Evolutionary conservation across 2,888 invertebrate species (phyloP).

Genomic region (Gari tellinella): DNA sequence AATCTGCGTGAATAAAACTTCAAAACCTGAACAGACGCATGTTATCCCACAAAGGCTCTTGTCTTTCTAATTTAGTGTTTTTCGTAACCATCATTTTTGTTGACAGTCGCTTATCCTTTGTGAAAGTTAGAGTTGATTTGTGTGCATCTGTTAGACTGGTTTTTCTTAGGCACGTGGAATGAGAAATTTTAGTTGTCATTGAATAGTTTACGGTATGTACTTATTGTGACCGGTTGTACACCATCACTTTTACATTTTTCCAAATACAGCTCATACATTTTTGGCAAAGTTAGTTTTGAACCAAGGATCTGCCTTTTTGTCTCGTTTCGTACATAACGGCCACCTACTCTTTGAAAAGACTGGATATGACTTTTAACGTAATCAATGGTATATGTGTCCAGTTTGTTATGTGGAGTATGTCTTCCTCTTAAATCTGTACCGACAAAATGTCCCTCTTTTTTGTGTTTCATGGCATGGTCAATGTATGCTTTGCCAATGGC

Average conservation of each 20-base stretch:
- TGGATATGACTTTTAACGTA: conserved; percentile 43
- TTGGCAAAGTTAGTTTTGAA: conserved; percentile 28
- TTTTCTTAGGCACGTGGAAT: conserved; percentile 53
- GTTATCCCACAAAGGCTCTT: too few relatives aligned
- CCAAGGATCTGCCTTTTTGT: conserved; percentile 33
- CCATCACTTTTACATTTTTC: conserved; percentile 12
- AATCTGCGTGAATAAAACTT: too few relatives aligned
- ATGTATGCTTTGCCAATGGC: conserved; percentile 33
- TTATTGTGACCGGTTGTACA: conserved; percentile 11
- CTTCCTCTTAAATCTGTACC: conserved; percentile 27
- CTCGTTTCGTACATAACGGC: conserved; percentile 45
- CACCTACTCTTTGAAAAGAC: conserved; percentile 46
- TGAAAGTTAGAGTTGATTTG: too few relatives aligned
- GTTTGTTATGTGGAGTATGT: conserved; percentile 37
- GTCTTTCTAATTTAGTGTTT: too few relatives aligned
- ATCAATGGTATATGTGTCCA: neutral
- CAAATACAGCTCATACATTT: conserved; percentile 38
- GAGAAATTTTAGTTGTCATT: conserved; percentile 41
- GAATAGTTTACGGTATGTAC: conserved; percentile 31
- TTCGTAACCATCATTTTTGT: too few relatives aligned
- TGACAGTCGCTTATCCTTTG: too few relatives aligned
- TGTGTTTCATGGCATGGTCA: conserved; percentile 35
- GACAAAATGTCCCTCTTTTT: conserved; percentile 19
- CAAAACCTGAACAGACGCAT: too few relatives aligned
- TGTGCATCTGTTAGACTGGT: conserved; percentile 46